phyloP scores from a whole-genome alignment of 2,888 invertebrate genomes.

The Euproctis similis region DNA sequence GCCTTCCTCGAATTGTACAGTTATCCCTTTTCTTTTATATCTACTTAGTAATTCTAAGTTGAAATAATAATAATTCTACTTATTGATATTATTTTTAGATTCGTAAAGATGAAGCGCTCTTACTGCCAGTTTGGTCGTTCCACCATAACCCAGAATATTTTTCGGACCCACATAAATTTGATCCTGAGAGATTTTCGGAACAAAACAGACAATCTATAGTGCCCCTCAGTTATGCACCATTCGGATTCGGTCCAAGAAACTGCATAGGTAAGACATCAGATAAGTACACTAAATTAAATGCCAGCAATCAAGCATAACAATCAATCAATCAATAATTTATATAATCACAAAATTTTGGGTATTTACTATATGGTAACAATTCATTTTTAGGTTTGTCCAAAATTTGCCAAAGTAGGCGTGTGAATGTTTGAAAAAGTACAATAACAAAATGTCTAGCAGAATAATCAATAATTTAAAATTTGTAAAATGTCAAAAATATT shows the following conservation, averaged over 20 bases:
- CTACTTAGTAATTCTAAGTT: too few species aligned
- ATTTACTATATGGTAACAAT: neutral
- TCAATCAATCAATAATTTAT: too few species aligned
- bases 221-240: slow-evolving; percentile 51
- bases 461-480: too few species aligned
- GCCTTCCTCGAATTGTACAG: neutral
- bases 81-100: slow-evolving; percentile 1
- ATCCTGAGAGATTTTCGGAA: slow-evolving; percentile 73
- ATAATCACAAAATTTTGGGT: too few species aligned
- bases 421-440: too few species aligned
- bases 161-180: slow-evolving; percentile 66
- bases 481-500: too few species aligned
- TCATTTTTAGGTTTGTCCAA: neutral
- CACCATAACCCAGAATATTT: slow-evolving; percentile 65
- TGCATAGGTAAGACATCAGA: slow-evolving; percentile 74
- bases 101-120: slow-evolving; percentile 1
- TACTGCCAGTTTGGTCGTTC: slow-evolving; percentile 47
- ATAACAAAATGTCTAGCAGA: too few species aligned
- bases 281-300: neutral
- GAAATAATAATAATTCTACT: too few species aligned
- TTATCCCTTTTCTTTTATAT: neutral
- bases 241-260: slow-evolving; percentile 72
- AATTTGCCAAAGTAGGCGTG: too few species aligned
- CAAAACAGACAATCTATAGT: slow-evolving; percentile 58
- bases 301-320: neutral